Base-by-base conservation (phyloP, 1,140 invertebrate genomes). In the Drosophila orena region DNA sequence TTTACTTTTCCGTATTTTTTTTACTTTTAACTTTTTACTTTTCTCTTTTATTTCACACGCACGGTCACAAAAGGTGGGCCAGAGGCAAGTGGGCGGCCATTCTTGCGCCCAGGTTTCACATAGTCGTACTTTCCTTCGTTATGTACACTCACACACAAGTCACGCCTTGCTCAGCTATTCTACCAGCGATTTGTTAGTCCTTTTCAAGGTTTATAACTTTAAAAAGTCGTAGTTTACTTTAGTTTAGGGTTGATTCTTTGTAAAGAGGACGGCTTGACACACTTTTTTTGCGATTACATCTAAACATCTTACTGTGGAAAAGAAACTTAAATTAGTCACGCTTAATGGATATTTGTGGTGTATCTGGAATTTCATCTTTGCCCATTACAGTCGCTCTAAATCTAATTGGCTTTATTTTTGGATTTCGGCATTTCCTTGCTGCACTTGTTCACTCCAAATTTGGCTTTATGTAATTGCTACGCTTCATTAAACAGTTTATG, bases 181-280 rank as follows among this genome's bases (percentile, higher is more conserved):
- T 74, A 64, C 68, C 72, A 69, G 27, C 54, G 38, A 15, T 56
- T 42, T 37, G 59, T 60, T 71, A 44, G 43, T 56, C 42, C 55
- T 56, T 60, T 54, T 58, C 12, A 34, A 66, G 42, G 40, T 37
- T 50, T 66, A 38, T 76, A 53, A 58, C 70, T 53, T 75, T 78
- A 62, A 64, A 75, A 74, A 74, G 59, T 70, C 85, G 54, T 70
- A 49, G 59, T 62, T 76, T 70, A 58, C 70, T 49, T 74, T 74
- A 77, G 56, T 81, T 77, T 68, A 57, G 60, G 73, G 73, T 76
- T 57, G 49, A 54, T 81, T 61, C 49, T 72, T 83, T 83, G 83
- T 88, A 88, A 83, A 88, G 84, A 88, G 83, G 83, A 88, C 83
- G 83, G 83, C 83, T 89, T 89, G 84, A 83, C 83, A 88, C 72